Percentiles rank a stretch among this genome's conserved stretches.
Evolutionary conservation across 35 echinoderm and acorn worm species (phyloP).

Genomic region (Lytechinus variegatus): DNA sequence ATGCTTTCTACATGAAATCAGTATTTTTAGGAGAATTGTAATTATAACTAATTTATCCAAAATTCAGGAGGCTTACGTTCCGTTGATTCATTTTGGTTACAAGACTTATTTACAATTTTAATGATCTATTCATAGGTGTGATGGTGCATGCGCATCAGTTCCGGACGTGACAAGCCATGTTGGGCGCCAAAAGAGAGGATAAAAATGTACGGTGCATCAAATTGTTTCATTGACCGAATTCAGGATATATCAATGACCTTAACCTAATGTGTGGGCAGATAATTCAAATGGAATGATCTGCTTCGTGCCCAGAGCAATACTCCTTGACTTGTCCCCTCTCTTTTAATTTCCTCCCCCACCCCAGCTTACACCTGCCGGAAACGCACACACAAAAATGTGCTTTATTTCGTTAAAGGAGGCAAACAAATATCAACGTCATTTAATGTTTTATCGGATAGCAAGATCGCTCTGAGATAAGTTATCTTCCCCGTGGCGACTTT

Average conservation of each 20-base stretch:
- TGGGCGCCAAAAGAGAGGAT: neutral
- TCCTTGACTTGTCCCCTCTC: conserved; percentile 16
- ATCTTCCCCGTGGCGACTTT: neutral
- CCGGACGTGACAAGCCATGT: neutral
- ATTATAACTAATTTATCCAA: no score
- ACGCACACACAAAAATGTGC: conserved; percentile 11
- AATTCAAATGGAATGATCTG: neutral
- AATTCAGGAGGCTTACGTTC: no score
- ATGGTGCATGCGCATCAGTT: no score
- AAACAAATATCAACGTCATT: neutral
- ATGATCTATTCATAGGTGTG: no score
- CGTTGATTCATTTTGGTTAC: no score
- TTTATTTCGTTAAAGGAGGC: neutral
- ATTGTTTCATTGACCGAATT: neutral
- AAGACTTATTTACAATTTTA: no score
- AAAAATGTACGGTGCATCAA: neutral
- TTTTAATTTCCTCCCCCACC: conserved; percentile 17
- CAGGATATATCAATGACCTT: neutral
- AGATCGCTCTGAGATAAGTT: neutral
- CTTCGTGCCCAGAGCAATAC: neutral
- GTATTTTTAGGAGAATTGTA: no score
- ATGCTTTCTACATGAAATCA: no score
- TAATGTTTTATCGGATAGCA: neutral
- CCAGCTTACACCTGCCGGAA: conserved; percentile 7
- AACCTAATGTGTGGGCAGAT: conserved; percentile 9